A percentile compares a stretch with the other conserved stretches of the same genome.
These are phyloP conservation scores for Acanthopagrus latus DNA, from an alignment of 2,797 vertebrate species.

Conservation along the genomic window DNA sequence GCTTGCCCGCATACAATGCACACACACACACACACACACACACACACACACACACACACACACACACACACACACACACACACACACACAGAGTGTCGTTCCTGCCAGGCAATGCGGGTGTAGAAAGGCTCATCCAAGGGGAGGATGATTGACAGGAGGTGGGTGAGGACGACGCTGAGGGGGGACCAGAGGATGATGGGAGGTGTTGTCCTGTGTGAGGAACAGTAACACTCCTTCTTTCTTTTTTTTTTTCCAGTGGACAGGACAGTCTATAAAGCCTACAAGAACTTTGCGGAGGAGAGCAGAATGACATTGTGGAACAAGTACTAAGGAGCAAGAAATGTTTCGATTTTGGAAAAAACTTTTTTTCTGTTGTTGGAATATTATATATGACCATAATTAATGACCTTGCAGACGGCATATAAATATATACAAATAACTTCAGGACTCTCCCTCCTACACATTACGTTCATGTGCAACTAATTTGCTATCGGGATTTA, in stretches of 20 bases:
- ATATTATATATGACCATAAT: slow-evolving; percentile 32
- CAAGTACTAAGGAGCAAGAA: slow-evolving; percentile 8
- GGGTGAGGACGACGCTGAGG: slow-evolving; percentile 47
- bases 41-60: slow-evolving; percentile 30
- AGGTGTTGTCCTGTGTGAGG: slow-evolving; percentile 48
- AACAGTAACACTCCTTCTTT: slow-evolving; percentile 46
- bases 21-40: slow-evolving; percentile 45
- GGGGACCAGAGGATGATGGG: slow-evolving; percentile 45
- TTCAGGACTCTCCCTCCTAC: slow-evolving; percentile 26
- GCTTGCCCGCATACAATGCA: slow-evolving; percentile 73
- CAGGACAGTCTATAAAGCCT: slow-evolving; percentile 38
- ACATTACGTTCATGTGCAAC: slow-evolving; percentile 29
- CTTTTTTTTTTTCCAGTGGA: slow-evolving; percentile 64
- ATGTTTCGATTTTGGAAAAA: slow-evolving; percentile 26
- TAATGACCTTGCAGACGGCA: slow-evolving; percentile 18
- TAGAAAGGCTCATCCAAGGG: slow-evolving; percentile 53
- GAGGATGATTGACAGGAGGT: slow-evolving; percentile 65
- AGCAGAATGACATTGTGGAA: slow-evolving; percentile 44
- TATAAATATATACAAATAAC: slow-evolving; percentile 46
- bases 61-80: slow-evolving; percentile 34
- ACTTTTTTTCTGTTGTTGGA: slow-evolving; percentile 21
- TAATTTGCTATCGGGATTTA: slow-evolving; percentile 47
- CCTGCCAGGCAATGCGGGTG: slow-evolving; percentile 65
- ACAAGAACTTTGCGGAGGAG: slow-evolving; percentile 38
- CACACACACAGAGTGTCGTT: slow-evolving; percentile 38